Percentiles rank a stretch among this genome's conserved stretches.
Conservation (phyloP, 2,888 invertebrate genomes). For the Tetranychus piercei region DNA sequence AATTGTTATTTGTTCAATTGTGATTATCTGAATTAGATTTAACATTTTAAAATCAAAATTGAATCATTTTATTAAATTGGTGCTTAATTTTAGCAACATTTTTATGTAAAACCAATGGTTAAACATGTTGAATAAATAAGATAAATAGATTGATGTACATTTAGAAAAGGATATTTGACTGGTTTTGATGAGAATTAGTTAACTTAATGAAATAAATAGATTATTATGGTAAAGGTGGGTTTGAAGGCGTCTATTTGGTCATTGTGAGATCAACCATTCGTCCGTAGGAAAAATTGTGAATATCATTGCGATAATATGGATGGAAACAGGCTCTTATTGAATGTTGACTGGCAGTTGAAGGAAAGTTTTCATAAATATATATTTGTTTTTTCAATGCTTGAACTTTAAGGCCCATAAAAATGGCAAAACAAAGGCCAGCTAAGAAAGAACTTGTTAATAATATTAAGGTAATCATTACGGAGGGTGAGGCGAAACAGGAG, state of each 20-base stretch:
- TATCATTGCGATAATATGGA: constrained; percentile 1
- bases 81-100: no score
- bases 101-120: no score
- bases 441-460: background rate
- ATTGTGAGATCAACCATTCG: constrained; percentile 1
- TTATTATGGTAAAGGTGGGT: background rate
- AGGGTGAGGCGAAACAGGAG: constrained; percentile 7
- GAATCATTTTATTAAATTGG: no score
- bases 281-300: background rate
- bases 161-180: no score
- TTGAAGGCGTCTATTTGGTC: background rate
- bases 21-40: no score
- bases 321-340: background rate
- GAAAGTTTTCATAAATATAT: background rate
- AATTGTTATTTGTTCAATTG: no score
- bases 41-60: no score
- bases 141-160: no score
- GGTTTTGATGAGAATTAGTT: no score
- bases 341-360: background rate
- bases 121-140: no score
- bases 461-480: background rate
- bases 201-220: background rate
- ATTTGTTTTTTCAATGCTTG: background rate
- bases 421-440: background rate
- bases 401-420: constrained; percentile 9